These are phyloP conservation scores for Lycocerus yunnanus DNA, from an alignment of 2,888 invertebrate species.

Conservation along the genomic window DNA sequence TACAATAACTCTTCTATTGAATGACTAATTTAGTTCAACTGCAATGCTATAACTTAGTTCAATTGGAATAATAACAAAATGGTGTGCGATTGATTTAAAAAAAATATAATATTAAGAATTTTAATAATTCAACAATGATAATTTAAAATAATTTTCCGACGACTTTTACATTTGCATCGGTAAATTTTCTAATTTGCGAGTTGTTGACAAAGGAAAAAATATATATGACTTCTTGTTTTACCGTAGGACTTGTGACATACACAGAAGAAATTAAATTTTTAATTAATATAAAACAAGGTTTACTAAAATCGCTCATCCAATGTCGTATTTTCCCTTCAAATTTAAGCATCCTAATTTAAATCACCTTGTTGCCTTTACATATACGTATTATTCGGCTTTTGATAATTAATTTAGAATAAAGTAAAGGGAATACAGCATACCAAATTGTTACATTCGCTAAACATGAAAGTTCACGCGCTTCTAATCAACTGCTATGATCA, in stretches of 20 bases:
- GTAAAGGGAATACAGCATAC: slow-evolving; percentile 26
- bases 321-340: not conserved
- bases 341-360: slow-evolving; percentile 13
- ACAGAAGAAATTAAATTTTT: not conserved
- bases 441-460: slow-evolving; percentile 26
- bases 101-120: too few relatives aligned
- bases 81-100: too few relatives aligned
- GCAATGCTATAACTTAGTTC: too few relatives aligned
- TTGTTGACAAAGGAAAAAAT: not conserved
- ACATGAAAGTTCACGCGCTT: slow-evolving; percentile 22
- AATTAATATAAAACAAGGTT: not conserved
- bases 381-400: slow-evolving; percentile 20
- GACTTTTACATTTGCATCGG: too few relatives aligned
- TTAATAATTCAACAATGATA: too few relatives aligned
- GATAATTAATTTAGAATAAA: slow-evolving; percentile 22
- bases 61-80: too few relatives aligned
- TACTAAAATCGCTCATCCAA: not conserved
- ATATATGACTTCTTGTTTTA: not conserved
- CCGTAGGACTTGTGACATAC: not conserved
- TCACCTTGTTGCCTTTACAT: slow-evolving; percentile 16
- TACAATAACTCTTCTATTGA: too few relatives aligned
- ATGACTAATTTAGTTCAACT: too few relatives aligned
- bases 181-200: too few relatives aligned
- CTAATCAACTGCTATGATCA: slow-evolving; percentile 22
- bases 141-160: too few relatives aligned